Percentiles rank a stretch among this genome's conserved stretches.
Evolutionary conservation across 2,113 vertebrate species (phyloP).

Genomic region (Oryzias woworae): DNA sequence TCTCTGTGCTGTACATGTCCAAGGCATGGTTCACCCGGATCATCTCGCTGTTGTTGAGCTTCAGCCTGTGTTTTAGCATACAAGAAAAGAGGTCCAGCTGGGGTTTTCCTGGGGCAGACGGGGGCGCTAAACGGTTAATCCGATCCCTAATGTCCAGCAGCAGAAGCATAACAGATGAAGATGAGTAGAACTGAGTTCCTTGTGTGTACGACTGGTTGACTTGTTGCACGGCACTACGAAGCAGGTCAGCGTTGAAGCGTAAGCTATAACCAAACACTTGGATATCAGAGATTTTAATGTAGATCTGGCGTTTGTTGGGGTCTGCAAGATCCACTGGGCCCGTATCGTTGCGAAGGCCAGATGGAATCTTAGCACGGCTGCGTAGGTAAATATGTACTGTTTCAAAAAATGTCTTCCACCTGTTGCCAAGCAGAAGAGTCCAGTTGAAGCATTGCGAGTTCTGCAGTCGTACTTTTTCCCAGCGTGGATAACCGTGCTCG

Average conservation of each 20-base stretch:
- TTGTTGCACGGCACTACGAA: slow-evolving; percentile 96
- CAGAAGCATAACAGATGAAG: slow-evolving; percentile 96
- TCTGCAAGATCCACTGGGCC: slow-evolving; percentile 96
- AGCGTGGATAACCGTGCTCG: slow-evolving; percentile 94
- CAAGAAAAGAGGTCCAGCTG: slow-evolving; percentile 99
- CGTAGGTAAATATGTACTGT: slow-evolving; percentile 99
- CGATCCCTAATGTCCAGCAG: slow-evolving; percentile 97
- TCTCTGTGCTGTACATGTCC: slow-evolving; percentile 99
- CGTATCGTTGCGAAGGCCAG: slow-evolving; percentile 92
- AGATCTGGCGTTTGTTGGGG: slow-evolving; percentile 96
- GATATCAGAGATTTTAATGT: slow-evolving; percentile 98
- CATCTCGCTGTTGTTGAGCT: slow-evolving; percentile 98
- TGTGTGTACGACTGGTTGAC: slow-evolving; percentile 99
- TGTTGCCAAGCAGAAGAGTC: slow-evolving; percentile 95
- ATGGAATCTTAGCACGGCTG: slow-evolving; percentile 93
- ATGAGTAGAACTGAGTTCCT: slow-evolving; percentile 95
- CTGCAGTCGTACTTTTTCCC: slow-evolving; percentile 94
- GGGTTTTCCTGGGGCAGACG: slow-evolving; percentile 91
- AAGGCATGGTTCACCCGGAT: slow-evolving; percentile 96
- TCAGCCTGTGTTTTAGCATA: slow-evolving; percentile 98
- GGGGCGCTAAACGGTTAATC: slow-evolving; percentile 96
- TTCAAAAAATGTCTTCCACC: slow-evolving; percentile 99
- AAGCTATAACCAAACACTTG: slow-evolving; percentile 98
- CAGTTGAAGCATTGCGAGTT: slow-evolving; percentile 99
- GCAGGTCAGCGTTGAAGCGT: slow-evolving; percentile 93